phyloP scores from a whole-genome alignment of 2,797 vertebrate species.

The Aulostomus chinensis region DNA sequence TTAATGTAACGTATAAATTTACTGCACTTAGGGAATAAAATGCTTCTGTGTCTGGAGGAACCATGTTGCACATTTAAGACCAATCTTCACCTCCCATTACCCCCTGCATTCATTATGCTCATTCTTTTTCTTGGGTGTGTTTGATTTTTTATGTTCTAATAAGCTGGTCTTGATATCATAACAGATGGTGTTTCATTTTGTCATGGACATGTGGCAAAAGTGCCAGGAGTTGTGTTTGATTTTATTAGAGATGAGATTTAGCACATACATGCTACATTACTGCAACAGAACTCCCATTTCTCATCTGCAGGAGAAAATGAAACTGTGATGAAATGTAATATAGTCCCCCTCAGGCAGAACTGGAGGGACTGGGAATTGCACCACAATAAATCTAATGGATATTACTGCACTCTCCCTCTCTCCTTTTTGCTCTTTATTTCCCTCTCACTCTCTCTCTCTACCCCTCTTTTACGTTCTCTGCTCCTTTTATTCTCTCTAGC shows the following conservation, averaged over 20 bases:
- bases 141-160: constrained; percentile 90
- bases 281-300: constrained; percentile 95
- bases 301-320: constrained; percentile 99
- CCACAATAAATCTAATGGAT: constrained; percentile 99
- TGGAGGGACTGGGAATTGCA: constrained; percentile 96
- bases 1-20: constrained; percentile 25
- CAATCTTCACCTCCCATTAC: constrained; percentile 61
- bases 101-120: constrained; percentile 66
- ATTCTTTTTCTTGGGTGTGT: constrained; percentile 62
- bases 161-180: constrained; percentile 88
- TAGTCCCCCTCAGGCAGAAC: constrained; percentile 97
- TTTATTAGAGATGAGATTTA: constrained; percentile 99
- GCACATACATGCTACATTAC: constrained; percentile 97
- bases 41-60: constrained; percentile 25
- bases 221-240: constrained; percentile 96
- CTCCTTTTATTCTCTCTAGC: constrained; percentile 46
- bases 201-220: constrained; percentile 86
- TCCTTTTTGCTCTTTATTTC: constrained; percentile 42
- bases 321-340: constrained; percentile 99
- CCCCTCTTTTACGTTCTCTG: constrained; percentile 19
- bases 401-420: constrained; percentile 88
- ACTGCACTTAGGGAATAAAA: constrained; percentile 31
- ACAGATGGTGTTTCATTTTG: constrained; percentile 96
- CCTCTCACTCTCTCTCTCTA: constrained; percentile 65
- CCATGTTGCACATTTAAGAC: constrained; percentile 33